Evolutionary conservation across 2,888 invertebrate species (phyloP).

Genomic region (Vannuccia rotundouncinata): DNA sequence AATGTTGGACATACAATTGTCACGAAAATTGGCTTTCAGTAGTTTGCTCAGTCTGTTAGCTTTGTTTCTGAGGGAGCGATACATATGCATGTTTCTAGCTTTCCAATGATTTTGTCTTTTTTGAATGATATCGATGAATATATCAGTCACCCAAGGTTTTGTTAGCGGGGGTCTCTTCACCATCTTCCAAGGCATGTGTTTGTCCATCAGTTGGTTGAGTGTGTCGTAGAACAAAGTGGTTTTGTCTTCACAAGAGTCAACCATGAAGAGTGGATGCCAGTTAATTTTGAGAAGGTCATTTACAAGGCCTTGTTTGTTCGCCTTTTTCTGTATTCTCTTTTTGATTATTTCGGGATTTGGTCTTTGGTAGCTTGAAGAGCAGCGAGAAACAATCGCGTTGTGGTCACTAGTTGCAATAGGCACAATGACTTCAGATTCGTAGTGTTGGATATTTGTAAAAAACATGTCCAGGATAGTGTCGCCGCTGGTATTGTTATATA

Average conservation of each 20-base stretch:
- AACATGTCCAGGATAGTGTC: constrained; percentile 5
- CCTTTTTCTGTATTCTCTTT: neutral
- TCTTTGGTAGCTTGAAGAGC: constrained; percentile 5
- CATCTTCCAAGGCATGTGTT: constrained; percentile 4
- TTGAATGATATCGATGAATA: neutral
- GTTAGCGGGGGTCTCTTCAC: constrained; percentile 9
- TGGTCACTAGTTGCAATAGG: constrained; percentile 15
- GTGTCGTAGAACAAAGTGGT: constrained; percentile 6
- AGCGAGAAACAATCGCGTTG: constrained; percentile 9
- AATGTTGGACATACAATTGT: constrained; percentile 8
- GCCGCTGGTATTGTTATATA: neutral
- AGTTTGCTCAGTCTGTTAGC: neutral
- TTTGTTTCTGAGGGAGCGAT: neutral
- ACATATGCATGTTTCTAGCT: neutral
- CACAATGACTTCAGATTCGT: constrained; percentile 11
- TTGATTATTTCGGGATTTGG: neutral
- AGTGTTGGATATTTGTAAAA: constrained; percentile 9
- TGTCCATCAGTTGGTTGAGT: constrained; percentile 10
- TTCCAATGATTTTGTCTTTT: constrained; percentile 3
- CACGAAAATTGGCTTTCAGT: neutral
- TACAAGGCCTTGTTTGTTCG: constrained; percentile 17
- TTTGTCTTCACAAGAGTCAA: constrained; percentile 16
- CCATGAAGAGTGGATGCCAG: neutral
- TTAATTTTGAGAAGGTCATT: neutral
- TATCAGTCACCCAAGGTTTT: neutral